Evolutionary conservation across 2,797 vertebrate species (phyloP), one percentile per base, ranked within the genome.

Genomic region (Myripristis jacobus): DNA sequence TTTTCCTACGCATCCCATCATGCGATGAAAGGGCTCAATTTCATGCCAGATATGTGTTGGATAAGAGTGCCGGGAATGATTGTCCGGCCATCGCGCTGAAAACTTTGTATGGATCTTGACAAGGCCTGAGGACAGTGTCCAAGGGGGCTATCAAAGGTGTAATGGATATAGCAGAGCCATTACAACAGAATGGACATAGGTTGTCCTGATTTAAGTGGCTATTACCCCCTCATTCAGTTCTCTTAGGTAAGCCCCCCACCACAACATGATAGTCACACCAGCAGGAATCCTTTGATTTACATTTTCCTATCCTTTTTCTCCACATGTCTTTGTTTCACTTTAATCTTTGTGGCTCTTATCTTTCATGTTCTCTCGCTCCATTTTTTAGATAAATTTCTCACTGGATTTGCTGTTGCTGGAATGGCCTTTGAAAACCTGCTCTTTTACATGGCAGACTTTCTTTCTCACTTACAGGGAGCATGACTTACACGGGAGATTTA

Each of bases 21-120:
- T 55, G 43, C 27, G 22, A 56, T 51, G 19, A 6, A 27, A 21
- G 36, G 36, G 74, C 76, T 77, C 44, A 76, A 77, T 86, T 83
- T 84, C 73, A 79, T 70, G 79, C 70, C 57, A 77, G 66, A 57
- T 56, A 58, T 67, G 56, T 64, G 43, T 63, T 46, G 9, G 70
- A 70, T 48, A 24, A 56, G 52, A 59, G 62, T 44, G 31, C 1
- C n/a, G 58, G 56, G 29, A 77, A 75, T 63, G 55, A 18, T 64
- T 63, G 52, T 67, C 9, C 54, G 27, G 44, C 36, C 12, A 13
- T 13, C 12, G 11, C 12, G 12, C 36, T 12, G 36, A 27, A 44
- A 44, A n/a, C 21, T 54, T n/a, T 53, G 53, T 63, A 18, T 52
- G 11, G 19, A 44, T n/a, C 36, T 13, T 41, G 36, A 41, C 36